phyloP scores from a whole-genome alignment of 1,140 invertebrate species.

The Zaprionus tsacasi region DNA sequence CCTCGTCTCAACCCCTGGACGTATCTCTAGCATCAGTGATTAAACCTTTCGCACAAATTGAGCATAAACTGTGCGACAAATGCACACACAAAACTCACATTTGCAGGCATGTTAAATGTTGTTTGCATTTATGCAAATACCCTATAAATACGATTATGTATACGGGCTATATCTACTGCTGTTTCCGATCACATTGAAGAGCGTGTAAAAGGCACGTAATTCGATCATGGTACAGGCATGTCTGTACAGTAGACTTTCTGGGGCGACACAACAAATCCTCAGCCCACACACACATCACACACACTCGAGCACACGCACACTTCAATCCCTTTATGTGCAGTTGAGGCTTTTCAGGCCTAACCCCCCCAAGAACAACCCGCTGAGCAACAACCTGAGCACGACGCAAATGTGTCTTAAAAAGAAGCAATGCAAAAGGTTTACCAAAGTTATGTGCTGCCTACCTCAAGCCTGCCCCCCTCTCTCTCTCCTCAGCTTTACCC shows the following conservation, averaged over 20 bases:
- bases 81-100: slow-evolving; percentile 33
- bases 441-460: slow-evolving; percentile 70
- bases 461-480: background rate
- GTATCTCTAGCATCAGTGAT: slow-evolving; percentile 5
- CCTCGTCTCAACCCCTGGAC: background rate
- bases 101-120: slow-evolving; percentile 22
- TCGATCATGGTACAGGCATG: slow-evolving; percentile 57
- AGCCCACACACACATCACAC: slow-evolving; percentile 2
- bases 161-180: slow-evolving; percentile 36
- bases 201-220: slow-evolving; percentile 59
- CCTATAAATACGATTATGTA: slow-evolving; percentile 12
- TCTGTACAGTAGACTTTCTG: slow-evolving; percentile 3
- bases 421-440: slow-evolving; percentile 73
- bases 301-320: slow-evolving; percentile 4
- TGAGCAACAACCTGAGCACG: slow-evolving; percentile 26
- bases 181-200: slow-evolving; percentile 61
- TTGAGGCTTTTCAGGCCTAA: slow-evolving; percentile 67
- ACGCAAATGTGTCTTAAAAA: slow-evolving; percentile 53
- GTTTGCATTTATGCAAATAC: slow-evolving; percentile 37
- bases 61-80: slow-evolving; percentile 25
- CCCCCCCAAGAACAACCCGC: slow-evolving; percentile 16
- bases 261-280: slow-evolving; percentile 42
- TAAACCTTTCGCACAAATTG: slow-evolving; percentile 20
- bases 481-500: background rate
- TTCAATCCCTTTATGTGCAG: slow-evolving; percentile 58